Evolutionary conservation across 2,888 invertebrate species (phyloP), one percentile per base, ranked within the genome.

Genomic region (Glaucopsyche alexis): DNA sequence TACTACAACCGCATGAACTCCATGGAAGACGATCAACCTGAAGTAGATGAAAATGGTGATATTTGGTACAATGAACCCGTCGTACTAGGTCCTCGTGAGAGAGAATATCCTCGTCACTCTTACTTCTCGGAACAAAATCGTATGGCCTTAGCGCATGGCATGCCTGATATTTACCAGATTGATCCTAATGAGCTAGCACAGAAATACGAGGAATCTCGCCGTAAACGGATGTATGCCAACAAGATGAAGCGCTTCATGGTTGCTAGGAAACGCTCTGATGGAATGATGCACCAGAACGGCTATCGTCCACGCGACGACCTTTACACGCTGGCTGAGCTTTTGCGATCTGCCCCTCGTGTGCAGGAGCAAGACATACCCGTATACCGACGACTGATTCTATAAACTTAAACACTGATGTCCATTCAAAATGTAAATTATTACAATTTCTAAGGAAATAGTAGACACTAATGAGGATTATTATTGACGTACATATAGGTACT

Each of bases 201-300:
- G 76, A 83, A 90, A 74, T 92, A 90, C 73, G 90, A 92, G 77
- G 93, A 93, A 76, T 90, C 86, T 50, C 93, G 93, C 69, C 93
- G 92, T 78, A 93, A 93, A 80, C 85, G 92, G 78, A 89, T 91
- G 76, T 93, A 93, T 77, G 88, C 89, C 8, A 92, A 91, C 79
- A 92, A 91, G 78, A 83, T 92, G 84, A 95, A 95, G 83, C 90
- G 95, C 55, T 95, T 94, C 81, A 94, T 95, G 94, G 94, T 95
- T 0, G 93, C 95, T 38, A 91, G 94, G 80, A 95, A 94, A 83
- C 91, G 91, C 7, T 89, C 93, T 0, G 92, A 91, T 72, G 81
- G 84, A 50, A 84, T 88, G 84, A 82, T 87, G 80, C 90, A 87
- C 78, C 91, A 91, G 80, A 90, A 90, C 75, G 87, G 82, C 80